Evolutionary conservation across 2,797 vertebrate genomes (phyloP).

Genomic region (Fratercula arctica): DNA sequence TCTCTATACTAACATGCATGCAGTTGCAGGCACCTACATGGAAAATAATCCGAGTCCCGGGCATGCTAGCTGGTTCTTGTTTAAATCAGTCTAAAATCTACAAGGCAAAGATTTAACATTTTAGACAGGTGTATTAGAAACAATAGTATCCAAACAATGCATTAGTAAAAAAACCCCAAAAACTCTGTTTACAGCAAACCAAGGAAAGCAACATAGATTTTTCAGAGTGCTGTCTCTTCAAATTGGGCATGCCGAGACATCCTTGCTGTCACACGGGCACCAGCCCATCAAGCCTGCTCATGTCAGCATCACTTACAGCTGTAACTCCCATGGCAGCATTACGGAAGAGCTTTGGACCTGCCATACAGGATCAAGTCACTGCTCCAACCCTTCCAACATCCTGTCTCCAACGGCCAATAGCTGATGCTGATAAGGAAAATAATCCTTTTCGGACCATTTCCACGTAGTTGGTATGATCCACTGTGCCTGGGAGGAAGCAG

Average conservation of each 20-base stretch:
- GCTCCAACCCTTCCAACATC: background rate
- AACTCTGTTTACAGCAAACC: background rate
- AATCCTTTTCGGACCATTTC: background rate
- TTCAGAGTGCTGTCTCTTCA: background rate
- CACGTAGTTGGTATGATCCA: background rate
- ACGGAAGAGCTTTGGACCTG: background rate
- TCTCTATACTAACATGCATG: fast-evolving
- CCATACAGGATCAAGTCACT: background rate
- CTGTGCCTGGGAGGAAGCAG: background rate
- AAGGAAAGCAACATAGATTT: background rate
- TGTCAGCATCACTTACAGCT: background rate
- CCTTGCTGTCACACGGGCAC: background rate
- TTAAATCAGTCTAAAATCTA: background rate
- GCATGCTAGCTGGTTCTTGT: background rate
- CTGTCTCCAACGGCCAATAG: background rate
- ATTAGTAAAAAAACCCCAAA: background rate
- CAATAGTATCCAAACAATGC: background rate
- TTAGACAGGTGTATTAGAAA: background rate
- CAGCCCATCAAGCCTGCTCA: background rate
- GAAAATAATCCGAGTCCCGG: background rate
- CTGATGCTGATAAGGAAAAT: background rate
- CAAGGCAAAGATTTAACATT: background rate
- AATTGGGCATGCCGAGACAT: background rate
- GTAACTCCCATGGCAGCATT: background rate
- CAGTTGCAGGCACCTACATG: too few relatives aligned